Evolutionary conservation across 2,797 vertebrate species (phyloP).

Genomic region (Buphagus erythrorhynchus): DNA sequence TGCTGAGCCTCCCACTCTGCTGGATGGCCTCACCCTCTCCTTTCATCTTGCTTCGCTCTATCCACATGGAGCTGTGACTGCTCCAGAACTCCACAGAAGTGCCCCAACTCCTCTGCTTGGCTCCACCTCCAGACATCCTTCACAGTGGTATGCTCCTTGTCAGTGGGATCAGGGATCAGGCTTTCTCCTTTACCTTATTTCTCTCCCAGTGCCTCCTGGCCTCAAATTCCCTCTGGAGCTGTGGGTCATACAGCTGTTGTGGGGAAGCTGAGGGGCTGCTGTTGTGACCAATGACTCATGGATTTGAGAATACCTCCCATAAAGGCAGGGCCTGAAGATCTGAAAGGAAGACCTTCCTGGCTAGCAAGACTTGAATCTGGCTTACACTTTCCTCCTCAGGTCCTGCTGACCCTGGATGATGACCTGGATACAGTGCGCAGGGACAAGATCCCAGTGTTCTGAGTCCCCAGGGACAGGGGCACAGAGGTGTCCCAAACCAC

Average conservation of each 20-base stretch:
- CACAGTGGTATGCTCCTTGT: neutral
- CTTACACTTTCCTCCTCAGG: conserved; percentile 41
- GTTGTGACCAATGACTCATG: neutral
- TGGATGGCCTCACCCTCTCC: neutral
- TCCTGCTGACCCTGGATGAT: conserved; percentile 83
- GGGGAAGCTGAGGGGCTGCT: neutral
- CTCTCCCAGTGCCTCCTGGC: neutral
- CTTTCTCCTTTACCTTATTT: neutral
- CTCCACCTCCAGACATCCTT: neutral
- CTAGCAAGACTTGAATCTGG: neutral
- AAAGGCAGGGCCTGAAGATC: neutral
- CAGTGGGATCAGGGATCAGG: neutral
- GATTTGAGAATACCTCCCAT: neutral
- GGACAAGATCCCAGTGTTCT: conserved; percentile 84
- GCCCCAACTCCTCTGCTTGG: neutral
- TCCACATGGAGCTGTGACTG: neutral
- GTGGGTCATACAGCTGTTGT: neutral
- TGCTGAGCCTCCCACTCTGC: neutral
- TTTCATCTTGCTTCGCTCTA: neutral
- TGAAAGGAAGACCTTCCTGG: neutral
- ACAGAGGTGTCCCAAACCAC: neutral
- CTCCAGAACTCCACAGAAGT: neutral
- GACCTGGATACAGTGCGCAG: conserved; percentile 80
- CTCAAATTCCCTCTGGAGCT: neutral
- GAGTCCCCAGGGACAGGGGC: neutral